phyloP scores from a whole-genome alignment of 2,113 vertebrate genomes.

The Micronycteris hirsuta region DNA sequence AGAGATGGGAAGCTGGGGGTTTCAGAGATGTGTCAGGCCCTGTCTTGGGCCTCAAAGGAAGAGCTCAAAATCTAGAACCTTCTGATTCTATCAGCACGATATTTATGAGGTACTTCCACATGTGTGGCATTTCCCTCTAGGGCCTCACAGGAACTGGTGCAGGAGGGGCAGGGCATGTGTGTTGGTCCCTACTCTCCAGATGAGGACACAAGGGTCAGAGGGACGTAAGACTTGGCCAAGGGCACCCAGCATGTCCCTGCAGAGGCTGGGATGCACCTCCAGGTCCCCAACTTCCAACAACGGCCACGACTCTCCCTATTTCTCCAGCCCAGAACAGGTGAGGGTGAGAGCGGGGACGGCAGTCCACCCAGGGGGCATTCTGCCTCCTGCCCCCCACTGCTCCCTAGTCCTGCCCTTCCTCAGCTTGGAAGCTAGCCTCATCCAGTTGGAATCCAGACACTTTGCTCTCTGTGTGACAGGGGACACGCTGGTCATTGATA shows the following conservation, averaged over 20 bases:
- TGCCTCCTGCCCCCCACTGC: rapidly evolving
- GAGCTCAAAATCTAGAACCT: not conserved
- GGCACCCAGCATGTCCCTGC: not conserved
- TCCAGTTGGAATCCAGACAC: not conserved
- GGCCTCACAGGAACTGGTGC: not conserved
- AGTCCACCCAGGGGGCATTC: not conserved
- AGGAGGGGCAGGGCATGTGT: not conserved
- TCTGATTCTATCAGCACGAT: not conserved
- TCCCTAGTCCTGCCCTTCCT: not conserved
- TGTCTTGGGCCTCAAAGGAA: not conserved
- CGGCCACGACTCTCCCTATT: not conserved
- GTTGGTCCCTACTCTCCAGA: not conserved
- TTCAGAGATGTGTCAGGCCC: not conserved
- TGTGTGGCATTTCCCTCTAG: not conserved
- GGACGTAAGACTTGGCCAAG: not conserved
- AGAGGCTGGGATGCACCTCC: not conserved
- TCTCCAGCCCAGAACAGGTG: not conserved
- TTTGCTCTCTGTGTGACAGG: not conserved
- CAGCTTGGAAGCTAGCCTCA: not conserved
- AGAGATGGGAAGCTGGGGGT: not conserved
- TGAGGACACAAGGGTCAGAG: not conserved
- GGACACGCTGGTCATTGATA: not conserved
- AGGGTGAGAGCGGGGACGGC: not conserved
- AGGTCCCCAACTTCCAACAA: not conserved
- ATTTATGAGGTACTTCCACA: not conserved